Conservation (phyloP, 2,113 vertebrate species). For the Protobothrops mucrosquamatus region DNA sequence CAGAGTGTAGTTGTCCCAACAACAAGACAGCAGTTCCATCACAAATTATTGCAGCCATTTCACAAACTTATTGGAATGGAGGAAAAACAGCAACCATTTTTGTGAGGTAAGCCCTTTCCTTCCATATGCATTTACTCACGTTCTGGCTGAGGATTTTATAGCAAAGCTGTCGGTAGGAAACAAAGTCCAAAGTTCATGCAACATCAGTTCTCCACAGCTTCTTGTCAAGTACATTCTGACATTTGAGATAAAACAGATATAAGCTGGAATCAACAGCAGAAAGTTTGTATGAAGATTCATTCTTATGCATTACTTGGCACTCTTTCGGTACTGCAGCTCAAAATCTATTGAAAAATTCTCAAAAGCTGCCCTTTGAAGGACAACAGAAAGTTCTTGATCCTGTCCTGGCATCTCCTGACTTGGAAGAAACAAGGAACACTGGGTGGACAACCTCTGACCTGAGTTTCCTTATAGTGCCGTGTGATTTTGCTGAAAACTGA, state of each 20-base stretch:
- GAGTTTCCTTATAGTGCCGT: not conserved
- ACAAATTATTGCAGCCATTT: conserved; percentile 60
- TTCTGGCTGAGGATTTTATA: not conserved
- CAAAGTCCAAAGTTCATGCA: conserved; percentile 18
- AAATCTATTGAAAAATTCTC: not conserved
- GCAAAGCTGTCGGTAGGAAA: conserved; percentile 17
- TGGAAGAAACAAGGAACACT: not conserved
- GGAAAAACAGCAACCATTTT: conserved; percentile 15
- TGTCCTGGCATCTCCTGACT: not conserved
- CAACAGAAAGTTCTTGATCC: not conserved
- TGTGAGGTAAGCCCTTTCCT: not conserved
- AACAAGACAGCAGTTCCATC: conserved; percentile 44
- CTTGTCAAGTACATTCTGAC: not conserved
- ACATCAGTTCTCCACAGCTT: not conserved
- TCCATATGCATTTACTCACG: not conserved
- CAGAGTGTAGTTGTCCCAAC: conserved; percentile 63
- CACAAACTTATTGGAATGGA: conserved; percentile 41
- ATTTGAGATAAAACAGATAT: conserved; percentile 4
- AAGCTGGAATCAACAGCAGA: not conserved
- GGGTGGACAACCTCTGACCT: not conserved
- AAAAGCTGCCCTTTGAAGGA: not conserved
- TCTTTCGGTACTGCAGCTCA: not conserved
- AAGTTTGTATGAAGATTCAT: not conserved
- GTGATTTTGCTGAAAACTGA: not conserved
- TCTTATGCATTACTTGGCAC: not conserved